Conservation (phyloP, 2,888 invertebrate genomes). For the Ochropleura plecta region DNA sequence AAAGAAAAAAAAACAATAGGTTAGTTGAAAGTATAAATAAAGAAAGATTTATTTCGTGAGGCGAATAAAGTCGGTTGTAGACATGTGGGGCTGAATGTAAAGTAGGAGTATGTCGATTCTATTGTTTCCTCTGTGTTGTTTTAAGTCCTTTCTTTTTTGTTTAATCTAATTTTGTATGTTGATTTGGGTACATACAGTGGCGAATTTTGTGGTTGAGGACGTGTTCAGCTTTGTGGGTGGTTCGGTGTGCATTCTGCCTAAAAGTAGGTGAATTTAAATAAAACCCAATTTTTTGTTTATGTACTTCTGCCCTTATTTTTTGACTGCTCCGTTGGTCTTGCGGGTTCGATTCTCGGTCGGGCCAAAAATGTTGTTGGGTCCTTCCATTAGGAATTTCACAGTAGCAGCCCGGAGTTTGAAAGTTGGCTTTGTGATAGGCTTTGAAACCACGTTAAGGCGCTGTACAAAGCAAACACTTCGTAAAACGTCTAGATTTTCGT, state of each 20-base stretch:
- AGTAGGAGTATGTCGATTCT: slow-evolving; percentile 65
- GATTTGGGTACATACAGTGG: slow-evolving; percentile 54
- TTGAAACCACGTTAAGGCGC: too few relatives aligned
- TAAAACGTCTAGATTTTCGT: too few relatives aligned
- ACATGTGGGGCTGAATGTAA: slow-evolving; percentile 77
- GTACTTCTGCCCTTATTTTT: not conserved
- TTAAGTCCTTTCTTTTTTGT: slow-evolving; percentile 56
- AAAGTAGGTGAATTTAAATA: slow-evolving; percentile 5
- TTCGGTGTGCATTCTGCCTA: slow-evolving; percentile 9
- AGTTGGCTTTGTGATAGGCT: too few relatives aligned
- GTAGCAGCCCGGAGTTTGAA: too few relatives aligned
- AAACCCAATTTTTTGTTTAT: not conserved
- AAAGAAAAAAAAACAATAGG: slow-evolving; percentile 78
- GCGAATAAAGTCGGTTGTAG: slow-evolving; percentile 75
- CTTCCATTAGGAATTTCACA: too few relatives aligned
- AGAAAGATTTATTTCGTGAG: slow-evolving; percentile 83
- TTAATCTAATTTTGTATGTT: slow-evolving; percentile 64
- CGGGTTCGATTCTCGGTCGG: too few relatives aligned
- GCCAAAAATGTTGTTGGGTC: too few relatives aligned
- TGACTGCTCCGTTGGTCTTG: too few relatives aligned
- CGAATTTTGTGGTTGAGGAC: slow-evolving; percentile 20
- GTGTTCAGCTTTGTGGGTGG: slow-evolving; percentile 22
- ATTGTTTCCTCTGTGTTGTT: slow-evolving; percentile 58
- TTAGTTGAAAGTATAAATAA: slow-evolving; percentile 81
- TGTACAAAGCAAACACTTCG: too few relatives aligned